Percentiles rank a stretch among this genome's conserved stretches.
Evolutionary conservation across 1,140 invertebrate species (phyloP).

Genomic region (Tigriopus japonicus): DNA sequence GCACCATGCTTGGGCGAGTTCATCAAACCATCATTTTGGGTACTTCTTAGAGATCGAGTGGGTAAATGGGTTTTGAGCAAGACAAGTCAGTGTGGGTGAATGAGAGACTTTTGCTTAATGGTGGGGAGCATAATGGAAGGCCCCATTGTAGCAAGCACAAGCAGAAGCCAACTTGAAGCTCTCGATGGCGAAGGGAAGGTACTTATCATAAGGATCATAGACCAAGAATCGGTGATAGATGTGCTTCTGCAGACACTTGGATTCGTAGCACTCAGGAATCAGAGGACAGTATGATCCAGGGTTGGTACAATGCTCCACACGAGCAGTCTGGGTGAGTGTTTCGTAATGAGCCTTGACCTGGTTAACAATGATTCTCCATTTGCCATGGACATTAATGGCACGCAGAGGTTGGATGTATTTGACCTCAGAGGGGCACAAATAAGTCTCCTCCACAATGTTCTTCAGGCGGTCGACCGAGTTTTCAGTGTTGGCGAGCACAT

Average conservation of each 20-base stretch:
- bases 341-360: conserved; percentile 13
- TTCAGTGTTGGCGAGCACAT: conserved; percentile 18
- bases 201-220: conserved; percentile 19
- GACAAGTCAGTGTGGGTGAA: no score
- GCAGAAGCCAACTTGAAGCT: conserved; percentile 17
- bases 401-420: conserved; percentile 20
- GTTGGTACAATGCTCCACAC: conserved; percentile 21
- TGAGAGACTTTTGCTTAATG: not conserved
- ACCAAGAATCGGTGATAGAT: conserved; percentile 18
- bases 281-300: conserved; percentile 18
- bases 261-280: conserved; percentile 20
- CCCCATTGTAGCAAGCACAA: conserved; percentile 18
- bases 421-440: conserved; percentile 18
- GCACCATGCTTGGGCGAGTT: no score
- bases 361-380: conserved; percentile 23
- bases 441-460: conserved; percentile 19
- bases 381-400: conserved; percentile 21
- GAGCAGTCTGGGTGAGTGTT: conserved; percentile 10
- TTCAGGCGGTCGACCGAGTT: conserved; percentile 19
- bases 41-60: no score
- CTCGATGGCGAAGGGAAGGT: conserved; percentile 19
- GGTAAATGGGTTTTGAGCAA: not conserved
- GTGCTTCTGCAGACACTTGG: conserved; percentile 22
- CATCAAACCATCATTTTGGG: no score
- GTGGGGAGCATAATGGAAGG: conserved; percentile 14